Evolutionary conservation across 1,140 invertebrate genomes (phyloP).

Genomic region (Neodiprion fabricii): DNA sequence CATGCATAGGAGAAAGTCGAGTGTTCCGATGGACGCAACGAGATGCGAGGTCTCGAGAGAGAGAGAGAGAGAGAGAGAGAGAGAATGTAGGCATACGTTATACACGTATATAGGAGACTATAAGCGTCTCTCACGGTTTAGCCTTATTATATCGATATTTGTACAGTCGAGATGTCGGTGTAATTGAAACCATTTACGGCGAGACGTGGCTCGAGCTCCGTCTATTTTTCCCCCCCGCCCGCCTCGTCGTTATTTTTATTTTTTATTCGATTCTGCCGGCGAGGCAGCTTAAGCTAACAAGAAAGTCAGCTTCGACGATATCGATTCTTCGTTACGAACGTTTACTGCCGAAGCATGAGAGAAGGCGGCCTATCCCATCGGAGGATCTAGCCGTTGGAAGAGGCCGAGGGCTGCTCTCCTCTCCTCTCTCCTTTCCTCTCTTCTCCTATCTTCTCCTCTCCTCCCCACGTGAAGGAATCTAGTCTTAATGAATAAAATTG

Average conservation of each 20-base stretch:
- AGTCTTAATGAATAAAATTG: conserved; percentile 60
- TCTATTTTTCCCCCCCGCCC: background rate
- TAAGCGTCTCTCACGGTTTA: background rate
- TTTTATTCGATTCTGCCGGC: background rate
- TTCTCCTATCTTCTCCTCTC: conserved; percentile 13
- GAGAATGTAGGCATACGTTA: background rate
- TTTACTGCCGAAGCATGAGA: conserved; percentile 23
- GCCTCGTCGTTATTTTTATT: background rate
- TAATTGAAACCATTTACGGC: conserved; percentile 17
- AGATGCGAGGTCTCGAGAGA: background rate
- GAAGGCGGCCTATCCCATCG: conserved; percentile 45
- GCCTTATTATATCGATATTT: conserved; percentile 2
- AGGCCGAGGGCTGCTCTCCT: background rate
- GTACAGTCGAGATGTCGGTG: background rate
- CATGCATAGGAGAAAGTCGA: background rate
- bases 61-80: background rate
- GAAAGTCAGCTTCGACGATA: conserved; percentile 1
- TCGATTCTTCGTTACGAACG: conserved; percentile 11
- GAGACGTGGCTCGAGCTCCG: background rate
- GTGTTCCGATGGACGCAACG: background rate
- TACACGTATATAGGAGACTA: background rate
- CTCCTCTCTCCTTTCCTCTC: conserved; percentile 22
- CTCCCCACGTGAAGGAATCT: conserved; percentile 56
- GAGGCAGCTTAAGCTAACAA: background rate
- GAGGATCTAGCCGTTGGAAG: conserved; percentile 47